Conservation (phyloP, 2,113 vertebrate species). For the Daboia siamensis region DNA sequence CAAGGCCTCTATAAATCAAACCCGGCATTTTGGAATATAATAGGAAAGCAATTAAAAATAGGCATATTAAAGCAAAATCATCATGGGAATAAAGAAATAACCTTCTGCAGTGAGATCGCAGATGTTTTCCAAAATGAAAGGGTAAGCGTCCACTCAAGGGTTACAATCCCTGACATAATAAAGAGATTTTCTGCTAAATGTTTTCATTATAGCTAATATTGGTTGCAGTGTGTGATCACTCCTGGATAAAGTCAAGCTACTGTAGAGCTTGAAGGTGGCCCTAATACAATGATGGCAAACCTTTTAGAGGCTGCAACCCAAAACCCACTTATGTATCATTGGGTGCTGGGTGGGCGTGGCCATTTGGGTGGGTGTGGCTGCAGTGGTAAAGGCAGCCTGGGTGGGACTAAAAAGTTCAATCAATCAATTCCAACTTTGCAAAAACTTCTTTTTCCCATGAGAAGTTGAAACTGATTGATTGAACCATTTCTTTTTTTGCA, state of each 20-base stretch:
- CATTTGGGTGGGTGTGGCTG: too few species aligned
- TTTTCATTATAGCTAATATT: slow-evolving; percentile 12
- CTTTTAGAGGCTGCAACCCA: too few species aligned
- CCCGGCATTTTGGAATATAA: neutral
- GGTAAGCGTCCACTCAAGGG: neutral
- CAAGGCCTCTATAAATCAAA: neutral
- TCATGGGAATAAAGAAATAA: neutral
- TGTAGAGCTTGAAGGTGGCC: slow-evolving; percentile 22
- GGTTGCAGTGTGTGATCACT: neutral
- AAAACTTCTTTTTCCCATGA: too few species aligned
- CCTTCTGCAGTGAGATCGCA: neutral
- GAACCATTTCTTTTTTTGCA: too few species aligned
- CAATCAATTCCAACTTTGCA: too few species aligned
- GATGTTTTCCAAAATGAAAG: neutral
- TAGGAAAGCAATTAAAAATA: neutral
- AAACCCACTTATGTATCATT: too few species aligned
- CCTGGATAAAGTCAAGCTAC: slow-evolving; percentile 11
- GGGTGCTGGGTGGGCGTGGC: too few species aligned
- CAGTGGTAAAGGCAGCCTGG: too few species aligned
- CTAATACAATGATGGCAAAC: neutral
- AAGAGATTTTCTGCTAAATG: slow-evolving; percentile 13
- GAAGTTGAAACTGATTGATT: too few species aligned
- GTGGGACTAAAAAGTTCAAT: too few species aligned
- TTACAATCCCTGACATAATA: slow-evolving; percentile 32
- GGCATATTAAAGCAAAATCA: neutral